phyloP scores from a whole-genome alignment of 2,888 invertebrate species.

The Rhingia campestris region DNA sequence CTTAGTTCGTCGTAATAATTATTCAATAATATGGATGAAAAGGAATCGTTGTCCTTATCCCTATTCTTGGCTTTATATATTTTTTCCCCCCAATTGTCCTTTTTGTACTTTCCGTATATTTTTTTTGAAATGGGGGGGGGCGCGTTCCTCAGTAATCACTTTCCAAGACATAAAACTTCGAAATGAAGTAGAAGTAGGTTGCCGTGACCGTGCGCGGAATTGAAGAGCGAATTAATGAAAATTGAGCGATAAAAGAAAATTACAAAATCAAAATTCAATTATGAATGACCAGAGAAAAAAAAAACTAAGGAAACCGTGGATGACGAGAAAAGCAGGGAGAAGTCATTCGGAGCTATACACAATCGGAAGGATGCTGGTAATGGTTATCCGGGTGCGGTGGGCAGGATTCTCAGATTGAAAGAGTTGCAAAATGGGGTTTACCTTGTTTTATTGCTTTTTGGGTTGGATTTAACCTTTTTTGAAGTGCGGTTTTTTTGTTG shows the following conservation, averaged over 20 bases:
- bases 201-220: constrained; percentile 34
- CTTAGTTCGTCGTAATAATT: constrained; percentile 59
- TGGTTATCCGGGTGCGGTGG: constrained; percentile 43
- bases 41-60: constrained; percentile 47
- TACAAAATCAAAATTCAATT: constrained; percentile 73
- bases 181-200: constrained; percentile 32
- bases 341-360: constrained; percentile 20
- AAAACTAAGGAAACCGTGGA: constrained; percentile 1
- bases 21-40: constrained; percentile 64
- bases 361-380: constrained; percentile 27
- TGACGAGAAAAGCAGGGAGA: not conserved
- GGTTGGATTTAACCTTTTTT: constrained; percentile 33
- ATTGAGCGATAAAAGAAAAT: constrained; percentile 69
- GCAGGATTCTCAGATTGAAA: constrained; percentile 30
- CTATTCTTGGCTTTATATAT: constrained; percentile 2
- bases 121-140: not conserved
- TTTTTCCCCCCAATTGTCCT: constrained; percentile 12
- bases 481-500: constrained; percentile 12
- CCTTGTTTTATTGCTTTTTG: constrained; percentile 39
- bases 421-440: constrained; percentile 45
- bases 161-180: constrained; percentile 58
- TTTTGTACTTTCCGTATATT: not conserved
- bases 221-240: constrained; percentile 65
- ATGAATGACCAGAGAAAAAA: constrained; percentile 26
- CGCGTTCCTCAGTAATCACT: constrained; percentile 62